Percentiles rank a stretch among this genome's conserved stretches.
Conservation (phyloP, 2,888 invertebrate species). For the Caenorhabditis sp. region DNA sequence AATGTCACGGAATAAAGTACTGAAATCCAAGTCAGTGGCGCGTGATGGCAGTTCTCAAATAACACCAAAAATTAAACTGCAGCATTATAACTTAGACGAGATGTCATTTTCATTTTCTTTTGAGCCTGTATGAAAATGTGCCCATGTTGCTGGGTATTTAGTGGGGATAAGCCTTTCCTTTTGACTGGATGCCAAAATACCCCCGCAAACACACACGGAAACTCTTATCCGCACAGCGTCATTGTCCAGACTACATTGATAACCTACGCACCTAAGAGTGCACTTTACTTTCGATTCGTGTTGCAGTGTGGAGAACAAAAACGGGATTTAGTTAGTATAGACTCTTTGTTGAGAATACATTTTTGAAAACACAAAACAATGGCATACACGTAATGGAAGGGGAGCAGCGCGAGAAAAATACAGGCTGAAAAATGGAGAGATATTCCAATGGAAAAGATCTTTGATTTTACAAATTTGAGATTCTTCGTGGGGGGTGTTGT, state of each 20-base stretch:
- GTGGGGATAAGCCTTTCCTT: neutral
- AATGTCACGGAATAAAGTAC: neutral
- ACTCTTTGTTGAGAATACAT: conserved; percentile 37
- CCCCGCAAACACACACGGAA: conserved; percentile 27
- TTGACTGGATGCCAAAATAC: neutral
- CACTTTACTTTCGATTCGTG: conserved; percentile 24
- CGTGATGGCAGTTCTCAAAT: neutral
- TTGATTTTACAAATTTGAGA: conserved; percentile 46
- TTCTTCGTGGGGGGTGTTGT: conserved; percentile 44
- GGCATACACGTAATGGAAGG: conserved; percentile 43
- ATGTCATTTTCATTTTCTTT: neutral
- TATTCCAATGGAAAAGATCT: conserved; percentile 46
- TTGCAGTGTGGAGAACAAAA: conserved; percentile 7
- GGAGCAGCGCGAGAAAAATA: conserved; percentile 21
- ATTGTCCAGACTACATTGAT: conserved; percentile 49
- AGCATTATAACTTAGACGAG: neutral
- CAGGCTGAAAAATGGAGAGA: conserved; percentile 8
- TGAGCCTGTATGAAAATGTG: neutral
- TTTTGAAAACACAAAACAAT: conserved; percentile 9
- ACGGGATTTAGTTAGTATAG: neutral
- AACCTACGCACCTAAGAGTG: conserved; percentile 40
- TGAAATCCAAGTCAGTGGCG: conserved; percentile 3
- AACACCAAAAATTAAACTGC: conserved; percentile 12
- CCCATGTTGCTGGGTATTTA: conserved; percentile 24
- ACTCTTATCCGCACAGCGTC: conserved; percentile 20